Conservation (phyloP, 30 jellyfish, hydroid and myxozoan genomes). For the Aurelia coerulea region DNA sequence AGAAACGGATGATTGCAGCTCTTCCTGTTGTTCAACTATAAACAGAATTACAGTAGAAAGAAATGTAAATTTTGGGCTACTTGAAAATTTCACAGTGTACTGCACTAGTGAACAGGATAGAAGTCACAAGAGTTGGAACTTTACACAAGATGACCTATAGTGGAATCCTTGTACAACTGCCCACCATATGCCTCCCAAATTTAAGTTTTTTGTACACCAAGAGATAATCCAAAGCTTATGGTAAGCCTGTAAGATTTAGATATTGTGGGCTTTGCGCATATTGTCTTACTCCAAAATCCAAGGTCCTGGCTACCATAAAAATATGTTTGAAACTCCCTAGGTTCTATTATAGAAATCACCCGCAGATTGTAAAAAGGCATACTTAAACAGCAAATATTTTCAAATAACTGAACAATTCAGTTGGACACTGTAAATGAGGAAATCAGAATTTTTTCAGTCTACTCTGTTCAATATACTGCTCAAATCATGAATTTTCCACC, state of each 20-base stretch:
- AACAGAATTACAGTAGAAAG: background rate
- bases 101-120: background rate
- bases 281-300: too few relatives aligned
- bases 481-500: background rate
- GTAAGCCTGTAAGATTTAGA: too few relatives aligned
- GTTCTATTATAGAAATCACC: too few relatives aligned
- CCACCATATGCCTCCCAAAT: too few relatives aligned
- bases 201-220: too few relatives aligned
- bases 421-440: background rate
- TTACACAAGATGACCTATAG: background rate
- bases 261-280: too few relatives aligned
- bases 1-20: background rate
- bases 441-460: constrained; percentile 7
- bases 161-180: too few relatives aligned
- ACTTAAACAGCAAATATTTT: background rate
- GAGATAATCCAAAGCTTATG: too few relatives aligned
- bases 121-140: background rate
- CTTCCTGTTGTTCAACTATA: constrained; percentile 31
- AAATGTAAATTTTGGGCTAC: constrained; percentile 1
- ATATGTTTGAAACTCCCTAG: too few relatives aligned
- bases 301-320: too few relatives aligned
- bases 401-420: background rate
- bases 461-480: background rate
- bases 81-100: background rate
- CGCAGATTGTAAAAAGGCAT: constrained; percentile 14